Conservation (phyloP, 1,140 invertebrate genomes). For the Euborellia annulipes region DNA sequence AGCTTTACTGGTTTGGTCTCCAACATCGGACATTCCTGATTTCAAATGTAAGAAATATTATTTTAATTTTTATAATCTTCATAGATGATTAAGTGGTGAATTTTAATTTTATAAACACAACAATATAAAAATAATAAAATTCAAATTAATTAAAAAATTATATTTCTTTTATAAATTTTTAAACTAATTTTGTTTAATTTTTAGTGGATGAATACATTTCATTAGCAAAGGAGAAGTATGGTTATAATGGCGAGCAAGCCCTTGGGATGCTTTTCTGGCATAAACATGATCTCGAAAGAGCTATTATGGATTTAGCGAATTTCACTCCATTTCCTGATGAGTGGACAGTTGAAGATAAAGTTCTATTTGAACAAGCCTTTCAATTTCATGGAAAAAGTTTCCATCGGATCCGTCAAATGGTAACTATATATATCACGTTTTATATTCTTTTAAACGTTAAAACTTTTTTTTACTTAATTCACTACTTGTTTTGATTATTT, state of each 20-base stretch:
- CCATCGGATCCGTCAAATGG: conserved; percentile 93
- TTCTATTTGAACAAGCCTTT: conserved; percentile 94
- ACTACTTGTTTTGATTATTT: conserved; percentile 6
- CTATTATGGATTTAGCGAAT: conserved; percentile 83
- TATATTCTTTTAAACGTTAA: background rate
- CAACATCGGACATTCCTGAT: conserved; percentile 72
- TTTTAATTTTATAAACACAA: no score
- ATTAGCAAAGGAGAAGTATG: conserved; percentile 94
- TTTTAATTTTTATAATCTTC: conserved; percentile 1
- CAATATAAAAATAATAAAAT: background rate
- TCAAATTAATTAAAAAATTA: no score
- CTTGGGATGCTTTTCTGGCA: conserved; percentile 97
- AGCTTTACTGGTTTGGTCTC: conserved; percentile 90
- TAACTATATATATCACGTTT: conserved; percentile 32
- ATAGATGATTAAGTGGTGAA: no score
- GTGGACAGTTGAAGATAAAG: conserved; percentile 96
- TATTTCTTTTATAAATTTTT: background rate
- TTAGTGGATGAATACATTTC: conserved; percentile 88
- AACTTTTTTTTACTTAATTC: background rate
- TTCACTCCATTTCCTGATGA: conserved; percentile 96
- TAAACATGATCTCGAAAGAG: conserved; percentile 86
- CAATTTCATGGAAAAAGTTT: conserved; percentile 98
- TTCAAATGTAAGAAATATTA: conserved; percentile 51
- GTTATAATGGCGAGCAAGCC: conserved; percentile 94
- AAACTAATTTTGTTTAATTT: conserved; percentile 20